These are phyloP conservation scores for Heteronetta atricapilla DNA, from an alignment of 2,113 vertebrate genomes.

Conservation along the genomic window DNA sequence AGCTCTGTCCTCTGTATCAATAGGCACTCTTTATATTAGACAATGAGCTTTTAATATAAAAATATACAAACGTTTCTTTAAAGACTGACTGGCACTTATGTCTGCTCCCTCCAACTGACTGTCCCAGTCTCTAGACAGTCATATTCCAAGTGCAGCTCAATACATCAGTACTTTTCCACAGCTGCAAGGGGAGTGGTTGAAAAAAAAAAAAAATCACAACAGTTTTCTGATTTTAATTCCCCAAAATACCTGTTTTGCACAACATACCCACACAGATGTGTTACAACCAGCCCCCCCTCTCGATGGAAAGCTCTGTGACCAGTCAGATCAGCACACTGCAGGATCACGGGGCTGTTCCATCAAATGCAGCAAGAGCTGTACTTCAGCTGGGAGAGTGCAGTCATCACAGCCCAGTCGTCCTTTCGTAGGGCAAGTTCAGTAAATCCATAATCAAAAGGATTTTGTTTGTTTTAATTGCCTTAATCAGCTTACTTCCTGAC, in stretches of 20 bases:
- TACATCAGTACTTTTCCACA: not conserved
- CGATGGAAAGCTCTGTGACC: not conserved
- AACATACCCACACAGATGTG: not conserved
- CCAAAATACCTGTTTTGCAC: not conserved
- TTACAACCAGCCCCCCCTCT: not conserved
- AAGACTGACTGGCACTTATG: not conserved
- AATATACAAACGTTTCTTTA: not conserved
- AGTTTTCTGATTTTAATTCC: not conserved
- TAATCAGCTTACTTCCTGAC: slow-evolving; percentile 39
- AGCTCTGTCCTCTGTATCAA: not conserved
- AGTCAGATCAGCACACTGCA: rapidly evolving
- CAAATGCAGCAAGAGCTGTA: not conserved
- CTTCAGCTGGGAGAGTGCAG: not conserved
- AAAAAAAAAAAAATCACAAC: not conserved
- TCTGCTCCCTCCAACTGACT: not conserved
- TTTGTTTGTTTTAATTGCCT: not conserved
- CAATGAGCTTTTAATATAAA: not conserved
- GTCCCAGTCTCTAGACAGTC: not conserved
- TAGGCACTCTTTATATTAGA: not conserved
- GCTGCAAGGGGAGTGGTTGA: not conserved
- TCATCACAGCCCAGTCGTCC: not conserved
- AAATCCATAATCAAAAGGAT: not conserved
- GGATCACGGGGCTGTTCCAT: not conserved
- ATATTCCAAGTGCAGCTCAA: not conserved
- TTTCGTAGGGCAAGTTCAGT: not conserved